These are phyloP conservation scores for Rhopalosiphum nymphaeae DNA, from an alignment of 2,888 invertebrate species.

Conservation along the genomic window DNA sequence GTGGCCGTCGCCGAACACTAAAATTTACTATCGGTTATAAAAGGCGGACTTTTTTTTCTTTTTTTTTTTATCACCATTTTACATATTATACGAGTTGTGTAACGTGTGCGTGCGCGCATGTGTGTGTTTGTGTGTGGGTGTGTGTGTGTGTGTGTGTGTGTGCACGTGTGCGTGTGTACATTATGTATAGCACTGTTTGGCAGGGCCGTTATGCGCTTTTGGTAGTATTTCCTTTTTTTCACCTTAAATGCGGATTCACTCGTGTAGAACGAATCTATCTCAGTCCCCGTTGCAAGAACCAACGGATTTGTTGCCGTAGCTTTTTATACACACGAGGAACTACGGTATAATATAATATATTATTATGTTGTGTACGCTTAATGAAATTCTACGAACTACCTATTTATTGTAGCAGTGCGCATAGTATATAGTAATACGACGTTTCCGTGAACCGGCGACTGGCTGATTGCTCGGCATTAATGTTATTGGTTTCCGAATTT, in stretches of 20 bases:
- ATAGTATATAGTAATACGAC: neutral
- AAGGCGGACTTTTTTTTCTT: neutral
- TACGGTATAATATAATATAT: constrained; percentile 1
- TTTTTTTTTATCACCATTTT: constrained; percentile 1
- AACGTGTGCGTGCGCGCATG: no score
- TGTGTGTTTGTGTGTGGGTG: neutral
- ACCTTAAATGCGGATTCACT: neutral
- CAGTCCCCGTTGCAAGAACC: neutral
- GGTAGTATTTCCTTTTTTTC: constrained; percentile 2
- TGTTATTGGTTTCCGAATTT: constrained; percentile 35
- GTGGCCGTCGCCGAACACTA: neutral
- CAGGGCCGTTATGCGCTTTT: neutral
- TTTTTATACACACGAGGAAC: neutral
- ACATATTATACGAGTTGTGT: neutral
- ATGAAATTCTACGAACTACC: constrained; percentile 4
- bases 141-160: neutral
- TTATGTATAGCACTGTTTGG: neutral
- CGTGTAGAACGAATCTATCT: neutral
- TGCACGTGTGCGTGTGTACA: neutral
- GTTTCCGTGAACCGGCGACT: neutral
- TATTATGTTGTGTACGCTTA: neutral
- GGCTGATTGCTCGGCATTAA: neutral
- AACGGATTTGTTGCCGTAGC: neutral
- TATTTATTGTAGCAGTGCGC: neutral
- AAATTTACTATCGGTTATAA: constrained; percentile 29